Evolutionary conservation across 2,888 invertebrate genomes (phyloP).

Genomic region (Thymelicus acteon): DNA sequence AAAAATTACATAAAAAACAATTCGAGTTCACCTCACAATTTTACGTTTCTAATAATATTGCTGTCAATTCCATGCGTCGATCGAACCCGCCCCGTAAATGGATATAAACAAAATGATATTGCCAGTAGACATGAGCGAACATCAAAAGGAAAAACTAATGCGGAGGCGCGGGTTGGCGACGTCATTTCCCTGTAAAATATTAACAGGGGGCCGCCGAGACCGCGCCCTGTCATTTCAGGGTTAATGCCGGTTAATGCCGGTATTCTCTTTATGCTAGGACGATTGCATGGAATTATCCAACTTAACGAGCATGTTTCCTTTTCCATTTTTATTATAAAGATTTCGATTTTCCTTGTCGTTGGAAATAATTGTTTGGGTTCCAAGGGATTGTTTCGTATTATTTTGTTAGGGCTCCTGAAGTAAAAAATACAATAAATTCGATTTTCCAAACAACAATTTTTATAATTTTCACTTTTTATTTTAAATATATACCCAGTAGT

Average conservation of each 20-base stretch:
- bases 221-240: slow-evolving; percentile 72
- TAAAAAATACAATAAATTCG: too few relatives aligned
- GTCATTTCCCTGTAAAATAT: slow-evolving; percentile 78
- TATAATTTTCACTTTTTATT: too few relatives aligned
- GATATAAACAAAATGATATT: slow-evolving; percentile 72
- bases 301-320: slow-evolving; percentile 54
- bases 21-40: not conserved
- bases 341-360: slow-evolving; percentile 25
- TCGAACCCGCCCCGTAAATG: slow-evolving; percentile 55
- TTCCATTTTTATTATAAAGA: slow-evolving; percentile 37
- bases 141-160: slow-evolving; percentile 82
- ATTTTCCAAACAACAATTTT: too few relatives aligned
- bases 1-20: not conserved
- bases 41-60: slow-evolving; percentile 28
- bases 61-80: slow-evolving; percentile 45
- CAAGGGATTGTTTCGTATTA: not conserved
- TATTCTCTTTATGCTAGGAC: slow-evolving; percentile 61
- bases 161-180: slow-evolving; percentile 62
- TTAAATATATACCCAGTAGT: too few relatives aligned
- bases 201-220: slow-evolving; percentile 63
- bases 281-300: slow-evolving; percentile 66
- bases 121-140: slow-evolving; percentile 71
- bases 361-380: slow-evolving; percentile 10
- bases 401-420: too few relatives aligned
- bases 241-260: slow-evolving; percentile 71